These are phyloP conservation scores for Xerus rutilus DNA, from an alignment of 2,797 vertebrate genomes.

Conservation along the genomic window DNA sequence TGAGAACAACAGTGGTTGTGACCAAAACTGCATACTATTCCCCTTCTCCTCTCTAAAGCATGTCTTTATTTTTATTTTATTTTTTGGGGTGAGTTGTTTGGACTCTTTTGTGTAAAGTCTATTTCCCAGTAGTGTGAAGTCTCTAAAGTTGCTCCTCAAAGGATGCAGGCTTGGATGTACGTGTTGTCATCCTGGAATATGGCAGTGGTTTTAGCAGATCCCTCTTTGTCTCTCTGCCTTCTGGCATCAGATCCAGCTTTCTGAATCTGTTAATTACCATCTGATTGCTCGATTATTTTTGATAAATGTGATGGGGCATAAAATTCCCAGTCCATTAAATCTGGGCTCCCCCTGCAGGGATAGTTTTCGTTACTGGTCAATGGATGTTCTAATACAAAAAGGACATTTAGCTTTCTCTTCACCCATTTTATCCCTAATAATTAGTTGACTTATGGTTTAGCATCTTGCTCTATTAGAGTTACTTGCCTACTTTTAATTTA, in stretches of 20 bases:
- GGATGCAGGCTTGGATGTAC: not conserved
- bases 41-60: not conserved
- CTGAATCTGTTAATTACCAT: not conserved
- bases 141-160: not conserved
- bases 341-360: not conserved
- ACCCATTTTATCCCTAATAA: not conserved
- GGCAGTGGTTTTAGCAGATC: not conserved
- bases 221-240: not conserved
- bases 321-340: not conserved
- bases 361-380: not conserved
- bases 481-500: not conserved
- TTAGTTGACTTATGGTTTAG: not conserved
- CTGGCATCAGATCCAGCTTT: not conserved
- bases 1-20: not conserved
- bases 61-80: not conserved
- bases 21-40: not conserved
- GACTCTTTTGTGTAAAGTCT: not conserved
- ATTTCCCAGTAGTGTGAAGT: not conserved
- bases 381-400: not conserved
- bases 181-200: not conserved
- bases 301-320: not conserved
- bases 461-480: not conserved
- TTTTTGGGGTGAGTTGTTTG: not conserved
- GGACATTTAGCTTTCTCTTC: not conserved
- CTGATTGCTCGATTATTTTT: slow-evolving; percentile 3